These are phyloP conservation scores for Melanostoma scalare DNA, from an alignment of 2,888 invertebrate species.

Conservation along the genomic window DNA sequence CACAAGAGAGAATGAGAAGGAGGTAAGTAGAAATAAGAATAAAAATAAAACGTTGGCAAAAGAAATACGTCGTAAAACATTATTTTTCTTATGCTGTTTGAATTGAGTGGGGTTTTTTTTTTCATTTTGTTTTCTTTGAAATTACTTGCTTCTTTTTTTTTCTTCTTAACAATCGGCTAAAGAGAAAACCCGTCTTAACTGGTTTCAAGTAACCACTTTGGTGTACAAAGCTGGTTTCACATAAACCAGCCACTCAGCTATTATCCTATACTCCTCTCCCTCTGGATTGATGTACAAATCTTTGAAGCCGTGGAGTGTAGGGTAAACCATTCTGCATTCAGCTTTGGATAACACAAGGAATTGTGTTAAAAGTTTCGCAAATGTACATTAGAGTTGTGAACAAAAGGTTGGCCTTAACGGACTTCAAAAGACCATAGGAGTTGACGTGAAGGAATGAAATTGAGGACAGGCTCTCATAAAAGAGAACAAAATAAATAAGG, in stretches of 20 bases:
- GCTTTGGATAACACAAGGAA: too few species aligned
- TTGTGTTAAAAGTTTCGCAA: too few species aligned
- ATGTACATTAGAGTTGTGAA: too few species aligned
- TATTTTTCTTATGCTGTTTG: slow-evolving; percentile 24
- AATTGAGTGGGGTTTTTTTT: neutral
- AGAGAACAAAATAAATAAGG: too few species aligned
- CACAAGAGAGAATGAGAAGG: neutral
- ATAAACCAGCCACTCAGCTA: slow-evolving; percentile 25
- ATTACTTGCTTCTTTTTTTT: neutral
- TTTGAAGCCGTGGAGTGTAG: neutral
- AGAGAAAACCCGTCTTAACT: slow-evolving; percentile 40
- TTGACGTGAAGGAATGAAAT: too few species aligned
- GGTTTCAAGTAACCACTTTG: slow-evolving; percentile 61
- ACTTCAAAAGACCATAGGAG: too few species aligned
- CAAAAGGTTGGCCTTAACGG: too few species aligned
- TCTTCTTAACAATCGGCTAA: neutral
- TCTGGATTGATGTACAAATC: neutral
- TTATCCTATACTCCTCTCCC: neutral
- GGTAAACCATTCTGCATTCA: too few species aligned
- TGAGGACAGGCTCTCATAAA: too few species aligned
- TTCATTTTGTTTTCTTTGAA: slow-evolving; percentile 4
- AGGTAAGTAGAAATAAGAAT: neutral
- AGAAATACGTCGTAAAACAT: slow-evolving; percentile 4
- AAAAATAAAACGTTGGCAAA: slow-evolving; percentile 19
- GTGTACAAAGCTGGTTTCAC: slow-evolving; percentile 55